phyloP scores from a whole-genome alignment of 2,888 invertebrate species.

The Chymomyza procnemis region DNA sequence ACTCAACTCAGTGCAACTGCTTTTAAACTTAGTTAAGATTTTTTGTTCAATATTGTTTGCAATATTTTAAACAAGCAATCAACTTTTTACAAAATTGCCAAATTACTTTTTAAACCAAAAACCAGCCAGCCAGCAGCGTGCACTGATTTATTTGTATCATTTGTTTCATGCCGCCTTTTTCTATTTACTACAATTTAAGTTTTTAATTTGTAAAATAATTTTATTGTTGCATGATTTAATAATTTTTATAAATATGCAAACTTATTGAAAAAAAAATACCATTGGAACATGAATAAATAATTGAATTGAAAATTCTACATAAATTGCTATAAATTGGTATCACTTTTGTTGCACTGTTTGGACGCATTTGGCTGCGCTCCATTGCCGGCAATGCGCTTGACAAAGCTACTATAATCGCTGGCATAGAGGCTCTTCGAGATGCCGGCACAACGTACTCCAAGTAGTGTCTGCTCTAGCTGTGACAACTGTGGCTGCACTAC shows the following conservation, averaged over 20 bases:
- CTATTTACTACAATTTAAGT: not conserved
- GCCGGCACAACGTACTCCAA: slow-evolving; percentile 38
- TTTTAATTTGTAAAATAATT: slow-evolving; percentile 15
- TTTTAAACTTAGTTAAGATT: too few relatives aligned
- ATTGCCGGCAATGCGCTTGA: slow-evolving; percentile 43
- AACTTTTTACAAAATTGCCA: too few relatives aligned
- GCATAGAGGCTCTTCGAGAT: slow-evolving; percentile 51
- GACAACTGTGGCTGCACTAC: slow-evolving; percentile 21
- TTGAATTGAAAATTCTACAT: slow-evolving; percentile 36
- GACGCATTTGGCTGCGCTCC: not conserved
- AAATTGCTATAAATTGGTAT: not conserved
- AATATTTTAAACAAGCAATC: too few relatives aligned
- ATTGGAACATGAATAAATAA: slow-evolving; percentile 32
- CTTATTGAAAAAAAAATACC: not conserved
- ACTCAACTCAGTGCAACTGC: too few relatives aligned
- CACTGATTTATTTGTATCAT: not conserved
- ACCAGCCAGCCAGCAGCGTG: not conserved
- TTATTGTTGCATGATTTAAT: not conserved
- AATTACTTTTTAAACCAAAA: not conserved
- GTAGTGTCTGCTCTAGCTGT: slow-evolving; percentile 33
- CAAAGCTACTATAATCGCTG: slow-evolving; percentile 52
- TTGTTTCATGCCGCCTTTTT: not conserved
- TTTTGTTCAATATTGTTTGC: too few relatives aligned
- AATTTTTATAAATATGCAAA: slow-evolving; percentile 6
- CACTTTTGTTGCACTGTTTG: not conserved